Percentiles rank a stretch among this genome's conserved stretches.
Conservation (phyloP, 2,888 invertebrate species). For the Drepana falcataria region DNA sequence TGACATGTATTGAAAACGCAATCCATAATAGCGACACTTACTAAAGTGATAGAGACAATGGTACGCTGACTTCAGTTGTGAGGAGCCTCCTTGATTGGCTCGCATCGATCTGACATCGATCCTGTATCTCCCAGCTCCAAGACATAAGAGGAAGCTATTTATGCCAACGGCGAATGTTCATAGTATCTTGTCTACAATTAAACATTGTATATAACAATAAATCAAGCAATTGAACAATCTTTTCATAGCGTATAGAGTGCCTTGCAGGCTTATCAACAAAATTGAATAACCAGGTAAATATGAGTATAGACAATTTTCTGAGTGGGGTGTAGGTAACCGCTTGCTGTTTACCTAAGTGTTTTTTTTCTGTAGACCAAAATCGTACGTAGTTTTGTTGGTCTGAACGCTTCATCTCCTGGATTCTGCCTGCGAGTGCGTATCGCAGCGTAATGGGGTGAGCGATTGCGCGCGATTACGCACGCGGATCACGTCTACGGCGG, state of each 20-base stretch:
- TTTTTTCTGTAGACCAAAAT: no score
- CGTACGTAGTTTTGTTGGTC: no score
- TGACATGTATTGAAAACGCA: not conserved
- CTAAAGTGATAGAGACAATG: slow-evolving; percentile 29
- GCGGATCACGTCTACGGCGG: slow-evolving; percentile 61
- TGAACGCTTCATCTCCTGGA: slow-evolving; percentile 3
- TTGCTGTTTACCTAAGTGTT: no score
- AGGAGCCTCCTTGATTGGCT: slow-evolving; percentile 50
- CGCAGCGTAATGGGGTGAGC: slow-evolving; percentile 59
- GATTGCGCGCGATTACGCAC: slow-evolving; percentile 58
- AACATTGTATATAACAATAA: no score
- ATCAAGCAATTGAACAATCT: no score
- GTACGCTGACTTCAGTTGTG: slow-evolving; percentile 39
- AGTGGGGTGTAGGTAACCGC: no score
- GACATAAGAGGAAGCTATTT: slow-evolving; percentile 14
- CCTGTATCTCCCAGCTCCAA: slow-evolving; percentile 19
- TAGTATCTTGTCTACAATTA: not conserved
- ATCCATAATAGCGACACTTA: slow-evolving; percentile 1
- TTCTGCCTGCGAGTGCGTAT: slow-evolving; percentile 21
- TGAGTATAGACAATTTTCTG: no score
- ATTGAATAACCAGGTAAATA: no score
- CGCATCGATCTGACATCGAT: slow-evolving; percentile 67
- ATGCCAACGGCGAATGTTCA: not conserved
- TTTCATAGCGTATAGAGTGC: no score
- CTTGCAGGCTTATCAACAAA: no score